A percentile compares a stretch with the other conserved stretches of the same genome.
phyloP scores from a whole-genome alignment of 2,888 invertebrate genomes.

The Aspidiotus rigidus region DNA sequence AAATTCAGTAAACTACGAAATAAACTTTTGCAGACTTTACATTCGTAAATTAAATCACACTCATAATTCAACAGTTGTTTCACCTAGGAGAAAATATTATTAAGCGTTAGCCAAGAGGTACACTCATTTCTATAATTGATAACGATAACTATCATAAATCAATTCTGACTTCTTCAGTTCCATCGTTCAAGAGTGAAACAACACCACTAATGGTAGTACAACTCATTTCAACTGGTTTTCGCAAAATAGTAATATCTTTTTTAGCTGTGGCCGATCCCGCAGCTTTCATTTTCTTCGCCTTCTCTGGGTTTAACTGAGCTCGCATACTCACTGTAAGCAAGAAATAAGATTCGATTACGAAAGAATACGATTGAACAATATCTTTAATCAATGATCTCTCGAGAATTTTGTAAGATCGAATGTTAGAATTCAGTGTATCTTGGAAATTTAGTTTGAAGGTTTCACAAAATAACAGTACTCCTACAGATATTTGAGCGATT shows the following conservation, averaged over 20 bases:
- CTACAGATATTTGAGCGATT: too few species aligned
- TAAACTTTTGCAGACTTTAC: slow-evolving; percentile 73
- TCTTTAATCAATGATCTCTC: too few species aligned
- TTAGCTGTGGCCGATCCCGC: not conserved
- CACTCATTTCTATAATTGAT: not conserved
- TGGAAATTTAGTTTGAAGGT: too few species aligned
- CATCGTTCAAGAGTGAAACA: slow-evolving; percentile 45
- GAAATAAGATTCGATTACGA: not conserved
- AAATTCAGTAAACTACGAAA: slow-evolving; percentile 82
- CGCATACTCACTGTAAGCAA: slow-evolving; percentile 25
- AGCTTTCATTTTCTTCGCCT: slow-evolving; percentile 16
- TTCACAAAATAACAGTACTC: too few species aligned
- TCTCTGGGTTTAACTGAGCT: slow-evolving; percentile 32
- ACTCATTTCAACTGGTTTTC: slow-evolving; percentile 59
- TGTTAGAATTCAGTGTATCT: too few species aligned
- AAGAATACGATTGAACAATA: too few species aligned
- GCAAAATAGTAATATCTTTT: slow-evolving; percentile 45
- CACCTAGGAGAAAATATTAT: slow-evolving; percentile 47
- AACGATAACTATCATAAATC: not conserved
- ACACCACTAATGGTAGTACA: slow-evolving; percentile 61
- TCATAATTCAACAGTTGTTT: slow-evolving; percentile 65
- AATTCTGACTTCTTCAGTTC: slow-evolving; percentile 38
- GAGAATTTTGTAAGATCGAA: too few species aligned
- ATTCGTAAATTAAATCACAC: slow-evolving; percentile 83
- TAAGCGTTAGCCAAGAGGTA: not conserved